These are phyloP conservation scores for Amphipoea lucens DNA, from an alignment of 2,888 invertebrate genomes.

Conservation along the genomic window DNA sequence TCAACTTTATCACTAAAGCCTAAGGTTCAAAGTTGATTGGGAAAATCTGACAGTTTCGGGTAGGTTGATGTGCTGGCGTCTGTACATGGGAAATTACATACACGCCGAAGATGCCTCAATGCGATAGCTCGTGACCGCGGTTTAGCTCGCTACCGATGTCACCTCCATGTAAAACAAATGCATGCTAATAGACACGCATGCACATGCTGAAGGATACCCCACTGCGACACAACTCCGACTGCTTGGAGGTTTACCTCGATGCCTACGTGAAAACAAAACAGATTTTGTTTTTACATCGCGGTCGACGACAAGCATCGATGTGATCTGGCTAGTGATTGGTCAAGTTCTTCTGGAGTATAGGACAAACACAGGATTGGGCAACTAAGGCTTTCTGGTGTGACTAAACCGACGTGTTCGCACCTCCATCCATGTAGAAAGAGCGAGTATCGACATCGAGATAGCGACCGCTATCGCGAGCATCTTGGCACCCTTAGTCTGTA, in stretches of 20 bases:
- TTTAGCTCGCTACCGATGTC: background rate
- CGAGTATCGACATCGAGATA: no score
- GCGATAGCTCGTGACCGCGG: background rate
- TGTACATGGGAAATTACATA: background rate
- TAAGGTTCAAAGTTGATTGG: no score
- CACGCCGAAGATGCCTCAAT: background rate
- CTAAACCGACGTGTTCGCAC: no score
- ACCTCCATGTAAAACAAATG: background rate
- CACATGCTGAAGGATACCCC: background rate
- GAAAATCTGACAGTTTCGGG: no score
- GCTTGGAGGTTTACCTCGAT: background rate
- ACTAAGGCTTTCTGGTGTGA: no score
- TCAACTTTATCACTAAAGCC: no score
- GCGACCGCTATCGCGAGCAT: no score
- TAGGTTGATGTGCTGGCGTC: no score
- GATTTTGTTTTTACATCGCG: background rate
- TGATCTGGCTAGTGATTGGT: background rate
- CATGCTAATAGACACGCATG: background rate
- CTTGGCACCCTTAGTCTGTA: no score
- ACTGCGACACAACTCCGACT: background rate
- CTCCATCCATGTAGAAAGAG: no score
- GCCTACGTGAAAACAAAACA: background rate
- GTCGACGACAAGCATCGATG: background rate
- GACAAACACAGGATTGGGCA: no score
- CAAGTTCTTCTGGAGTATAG: no score